Evolutionary conservation across 2,888 invertebrate genomes (phyloP).

Genomic region (Argyresthia albistria): DNA sequence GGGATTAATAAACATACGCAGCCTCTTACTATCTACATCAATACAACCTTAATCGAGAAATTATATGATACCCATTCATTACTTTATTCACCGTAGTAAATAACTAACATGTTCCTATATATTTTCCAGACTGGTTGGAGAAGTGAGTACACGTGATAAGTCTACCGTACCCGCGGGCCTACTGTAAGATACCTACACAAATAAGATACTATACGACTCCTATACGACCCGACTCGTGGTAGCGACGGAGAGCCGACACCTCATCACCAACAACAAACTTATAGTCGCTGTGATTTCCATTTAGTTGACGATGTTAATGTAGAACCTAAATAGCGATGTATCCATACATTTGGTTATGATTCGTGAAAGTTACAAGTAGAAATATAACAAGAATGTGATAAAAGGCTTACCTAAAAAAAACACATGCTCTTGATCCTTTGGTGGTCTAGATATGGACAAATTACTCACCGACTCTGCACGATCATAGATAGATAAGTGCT

Average conservation of each 20-base stretch:
- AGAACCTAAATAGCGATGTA: not conserved
- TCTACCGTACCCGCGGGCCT: slow-evolving; percentile 39
- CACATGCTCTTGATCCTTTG: too few species aligned
- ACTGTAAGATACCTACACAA: slow-evolving; percentile 23
- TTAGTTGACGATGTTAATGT: slow-evolving; percentile 16
- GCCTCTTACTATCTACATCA: too few species aligned
- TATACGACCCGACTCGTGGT: slow-evolving; percentile 14
- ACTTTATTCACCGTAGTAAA: too few species aligned
- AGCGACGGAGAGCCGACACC: slow-evolving; percentile 14
- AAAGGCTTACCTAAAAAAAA: too few species aligned
- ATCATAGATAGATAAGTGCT: too few species aligned
- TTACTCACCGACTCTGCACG: too few species aligned
- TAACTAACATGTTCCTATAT: too few species aligned
- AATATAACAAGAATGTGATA: too few species aligned
- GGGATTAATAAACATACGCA: too few species aligned
- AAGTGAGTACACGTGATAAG: slow-evolving; percentile 94
- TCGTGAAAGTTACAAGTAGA: not conserved
- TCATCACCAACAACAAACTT: not conserved
- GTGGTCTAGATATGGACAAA: too few species aligned
- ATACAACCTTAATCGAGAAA: too few species aligned
- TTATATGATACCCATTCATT: too few species aligned
- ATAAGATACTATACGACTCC: not conserved
- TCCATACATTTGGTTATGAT: not conserved
- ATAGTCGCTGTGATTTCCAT: slow-evolving; percentile 46
- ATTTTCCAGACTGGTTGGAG: slow-evolving; percentile 90